Evolutionary conservation across 1,140 invertebrate genomes (phyloP).

Genomic region (Dolichoris vasculosae): DNA sequence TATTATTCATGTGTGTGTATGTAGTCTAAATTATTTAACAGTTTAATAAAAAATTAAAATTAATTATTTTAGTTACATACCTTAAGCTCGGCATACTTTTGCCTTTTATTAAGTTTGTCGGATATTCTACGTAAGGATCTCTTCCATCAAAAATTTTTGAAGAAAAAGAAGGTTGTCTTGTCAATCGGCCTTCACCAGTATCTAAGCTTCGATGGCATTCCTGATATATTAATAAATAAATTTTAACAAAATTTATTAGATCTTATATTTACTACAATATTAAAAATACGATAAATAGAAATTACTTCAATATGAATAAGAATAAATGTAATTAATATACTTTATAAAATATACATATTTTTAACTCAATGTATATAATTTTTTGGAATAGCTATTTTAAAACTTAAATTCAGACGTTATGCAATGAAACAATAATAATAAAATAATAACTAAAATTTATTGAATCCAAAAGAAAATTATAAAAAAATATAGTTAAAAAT

Average conservation of each 20-base stretch:
- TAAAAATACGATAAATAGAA: not conserved
- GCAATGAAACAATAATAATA: too few relatives aligned
- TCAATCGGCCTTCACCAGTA: conserved; percentile 82
- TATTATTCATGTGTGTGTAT: not conserved
- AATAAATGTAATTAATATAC: not conserved
- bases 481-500: too few relatives aligned
- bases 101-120: conserved; percentile 89
- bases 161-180: conserved; percentile 79
- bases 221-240: conserved; percentile 66
- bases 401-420: too few relatives aligned
- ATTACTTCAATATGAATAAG: not conserved
- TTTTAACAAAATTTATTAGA: not conserved
- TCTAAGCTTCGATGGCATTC: conserved; percentile 87
- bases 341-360: not conserved
- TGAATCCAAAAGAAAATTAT: too few relatives aligned
- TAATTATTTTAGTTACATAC: conserved; percentile 71
- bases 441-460: too few relatives aligned
- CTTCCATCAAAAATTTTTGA: conserved; percentile 77
- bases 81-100: conserved; percentile 96
- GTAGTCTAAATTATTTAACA: not conserved
- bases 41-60: not conserved
- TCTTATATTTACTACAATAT: not conserved
- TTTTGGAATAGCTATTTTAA: too few relatives aligned
- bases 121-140: conserved; percentile 68
- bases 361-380: too few relatives aligned